Base-by-base conservation (phyloP, 1,140 invertebrate genomes). In the Battus philenor region DNA sequence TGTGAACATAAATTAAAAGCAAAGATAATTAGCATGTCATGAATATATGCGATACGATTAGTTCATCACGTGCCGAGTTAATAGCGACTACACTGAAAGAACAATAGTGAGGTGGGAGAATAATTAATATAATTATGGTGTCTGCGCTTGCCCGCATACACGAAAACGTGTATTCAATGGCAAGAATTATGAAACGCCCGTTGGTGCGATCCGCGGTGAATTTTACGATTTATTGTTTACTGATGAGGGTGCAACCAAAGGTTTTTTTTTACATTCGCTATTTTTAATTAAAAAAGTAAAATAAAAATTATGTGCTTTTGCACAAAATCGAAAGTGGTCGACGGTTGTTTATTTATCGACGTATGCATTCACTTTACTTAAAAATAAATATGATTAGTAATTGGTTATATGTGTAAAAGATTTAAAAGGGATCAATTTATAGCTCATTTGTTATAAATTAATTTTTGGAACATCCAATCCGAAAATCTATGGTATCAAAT, bases 111-210 rank as follows among this genome's bases (percentile, higher is more conserved):
- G 53, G 61, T 64, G 59, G 54, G 65, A 43, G 29, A 49, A 41
- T 58, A 60, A 61, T 63, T 46, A 43, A 50, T 52, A 55, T 68
- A 70, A 75, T 75, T 68, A 63, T 51, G n/a, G 33, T 36, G 33
- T 45, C 36, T 44, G 50, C 46, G 52, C 43, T 22, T 29, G 47
- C 62, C 71, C 66, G 65, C 68, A 67, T 72, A 38, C 47, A 34
- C 53, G 44, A 54, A 52, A 52, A 61, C 49, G 49, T 54, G 46
- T 24, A 43, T 33, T 26, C 43, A 48, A 44, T 47, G 47, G 47
- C 50, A 57, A 39, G 26, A 50, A 45, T 58, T 54, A 56, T 60
- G 33, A 22, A 20, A 36, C 17, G 33, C 8, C 8, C 4, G 26
- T 29, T 29, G 4, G 6, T 33, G 15, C 15, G 17, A 36, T 5